Evolutionary conservation across 2,113 vertebrate genomes (phyloP).

Genomic region (Prunella fulvescens): DNA sequence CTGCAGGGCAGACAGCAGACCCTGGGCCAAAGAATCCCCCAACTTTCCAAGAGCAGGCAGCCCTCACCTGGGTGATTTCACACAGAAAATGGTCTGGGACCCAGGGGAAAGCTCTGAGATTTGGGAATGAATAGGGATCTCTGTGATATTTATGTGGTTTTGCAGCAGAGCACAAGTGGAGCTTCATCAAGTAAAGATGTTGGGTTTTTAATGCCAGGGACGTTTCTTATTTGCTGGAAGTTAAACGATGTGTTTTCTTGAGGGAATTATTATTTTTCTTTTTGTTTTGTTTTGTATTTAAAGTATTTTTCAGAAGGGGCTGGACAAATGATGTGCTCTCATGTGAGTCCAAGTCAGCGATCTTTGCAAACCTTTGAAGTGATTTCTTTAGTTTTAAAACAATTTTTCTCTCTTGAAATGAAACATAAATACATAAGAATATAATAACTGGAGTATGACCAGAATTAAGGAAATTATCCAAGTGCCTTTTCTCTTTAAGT

Average conservation of each 20-base stretch:
- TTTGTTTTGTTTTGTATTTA: background rate
- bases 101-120: background rate
- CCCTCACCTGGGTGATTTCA: background rate
- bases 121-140: background rate
- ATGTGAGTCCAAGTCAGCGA: background rate
- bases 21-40: constrained; percentile 32
- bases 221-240: background rate
- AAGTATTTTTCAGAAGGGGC: background rate
- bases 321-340: background rate
- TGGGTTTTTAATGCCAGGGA: background rate
- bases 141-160: background rate
- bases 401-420: background rate
- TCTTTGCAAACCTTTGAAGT: background rate
- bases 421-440: background rate
- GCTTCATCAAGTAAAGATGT: background rate
- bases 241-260: background rate
- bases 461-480: background rate
- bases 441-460: background rate
- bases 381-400: background rate
- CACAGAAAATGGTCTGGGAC: accelerated
- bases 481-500: background rate
- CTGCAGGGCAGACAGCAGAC: constrained; percentile 64
- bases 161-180: background rate
- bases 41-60: background rate
- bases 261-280: background rate